These are phyloP conservation scores for Eretmochelys imbricata DNA, from an alignment of 2,113 vertebrate species.

Conservation along the genomic window DNA sequence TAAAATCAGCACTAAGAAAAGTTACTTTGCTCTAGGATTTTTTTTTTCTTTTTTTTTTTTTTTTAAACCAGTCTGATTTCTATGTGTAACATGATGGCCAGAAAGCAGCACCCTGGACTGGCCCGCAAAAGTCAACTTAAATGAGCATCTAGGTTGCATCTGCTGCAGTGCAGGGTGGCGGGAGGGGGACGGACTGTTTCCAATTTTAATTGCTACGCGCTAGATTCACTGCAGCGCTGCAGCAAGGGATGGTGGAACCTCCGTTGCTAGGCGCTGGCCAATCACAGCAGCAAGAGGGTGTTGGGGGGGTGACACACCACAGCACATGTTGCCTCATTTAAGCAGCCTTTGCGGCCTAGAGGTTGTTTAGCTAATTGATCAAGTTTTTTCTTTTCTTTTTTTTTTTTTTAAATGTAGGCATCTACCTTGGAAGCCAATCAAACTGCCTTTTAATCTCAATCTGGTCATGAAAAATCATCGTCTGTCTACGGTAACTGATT, in stretches of 20 bases:
- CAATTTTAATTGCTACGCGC: accelerated
- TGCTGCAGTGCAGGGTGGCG: accelerated
- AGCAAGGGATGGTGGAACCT: background rate
- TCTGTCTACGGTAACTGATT: constrained; percentile 61
- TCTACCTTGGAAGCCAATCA: constrained; percentile 51
- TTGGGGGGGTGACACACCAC: background rate
- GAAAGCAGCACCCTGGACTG: background rate
- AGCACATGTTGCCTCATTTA: background rate
- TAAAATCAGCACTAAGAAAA: background rate
- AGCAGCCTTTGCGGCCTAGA: constrained; percentile 67
- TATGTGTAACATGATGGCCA: background rate
- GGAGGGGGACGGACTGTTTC: background rate
- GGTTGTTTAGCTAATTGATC: background rate
- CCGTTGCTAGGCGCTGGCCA: constrained; percentile 17
- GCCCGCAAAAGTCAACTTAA: constrained; percentile 8
- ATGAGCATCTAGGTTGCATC: background rate
- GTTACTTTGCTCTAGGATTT: background rate
- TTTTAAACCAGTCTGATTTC: background rate
- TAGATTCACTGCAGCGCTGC: too few relatives aligned
- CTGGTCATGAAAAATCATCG: background rate
- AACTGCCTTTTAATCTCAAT: constrained; percentile 28
- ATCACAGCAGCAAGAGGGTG: background rate
- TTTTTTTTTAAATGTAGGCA: background rate
- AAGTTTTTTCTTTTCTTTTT: background rate
- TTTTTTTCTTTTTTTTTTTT: background rate